These are phyloP conservation scores for Saccostrea glomerata DNA, from an alignment of 1,140 invertebrate genomes.

Conservation along the genomic window DNA sequence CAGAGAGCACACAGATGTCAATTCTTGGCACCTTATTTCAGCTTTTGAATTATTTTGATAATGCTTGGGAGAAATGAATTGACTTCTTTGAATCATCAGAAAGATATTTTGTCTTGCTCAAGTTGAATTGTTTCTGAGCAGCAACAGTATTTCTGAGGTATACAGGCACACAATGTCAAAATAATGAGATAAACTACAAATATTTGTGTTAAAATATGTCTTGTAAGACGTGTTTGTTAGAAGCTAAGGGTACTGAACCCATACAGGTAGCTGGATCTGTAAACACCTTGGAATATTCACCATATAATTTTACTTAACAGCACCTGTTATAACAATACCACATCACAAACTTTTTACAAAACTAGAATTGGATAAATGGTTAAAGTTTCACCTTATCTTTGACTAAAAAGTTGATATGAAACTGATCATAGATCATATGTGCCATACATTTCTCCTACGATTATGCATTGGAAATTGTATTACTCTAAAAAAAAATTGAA, in stretches of 20 bases:
- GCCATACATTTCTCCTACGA: background rate
- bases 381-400: no score
- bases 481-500: background rate
- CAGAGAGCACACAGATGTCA: slow-evolving; percentile 23
- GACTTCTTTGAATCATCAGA: slow-evolving; percentile 33
- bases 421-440: background rate
- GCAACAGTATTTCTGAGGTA: slow-evolving; percentile 24
- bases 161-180: slow-evolving; percentile 27
- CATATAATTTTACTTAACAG: background rate
- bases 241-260: background rate
- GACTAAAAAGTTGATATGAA: background rate
- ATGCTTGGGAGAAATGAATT: slow-evolving; percentile 31
- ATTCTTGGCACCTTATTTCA: slow-evolving; percentile 1
- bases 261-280: slow-evolving; percentile 15
- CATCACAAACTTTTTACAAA: no score
- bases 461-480: background rate
- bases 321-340: no score
- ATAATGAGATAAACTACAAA: slow-evolving; percentile 28
- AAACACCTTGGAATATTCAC: background rate
- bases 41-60: slow-evolving; percentile 37
- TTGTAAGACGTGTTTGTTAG: background rate
- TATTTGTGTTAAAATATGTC: slow-evolving; percentile 29
- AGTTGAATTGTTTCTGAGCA: slow-evolving; percentile 34
- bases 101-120: slow-evolving; percentile 34
- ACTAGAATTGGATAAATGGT: no score